Evolutionary conservation across 2,113 vertebrate genomes (phyloP).

Genomic region (Hyaena hyaena): DNA sequence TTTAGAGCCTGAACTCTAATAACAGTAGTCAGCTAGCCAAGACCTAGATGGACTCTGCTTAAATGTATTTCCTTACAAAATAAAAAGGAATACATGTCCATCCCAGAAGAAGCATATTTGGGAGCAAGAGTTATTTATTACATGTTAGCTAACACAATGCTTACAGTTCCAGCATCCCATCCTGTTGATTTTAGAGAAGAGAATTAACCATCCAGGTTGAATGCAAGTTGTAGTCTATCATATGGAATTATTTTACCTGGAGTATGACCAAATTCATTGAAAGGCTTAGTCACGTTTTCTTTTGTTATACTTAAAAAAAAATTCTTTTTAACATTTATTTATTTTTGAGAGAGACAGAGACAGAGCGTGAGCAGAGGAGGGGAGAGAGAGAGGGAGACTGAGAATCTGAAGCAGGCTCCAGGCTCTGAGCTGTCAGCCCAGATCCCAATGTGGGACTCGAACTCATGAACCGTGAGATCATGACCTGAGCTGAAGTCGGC

Average conservation of each 20-base stretch:
- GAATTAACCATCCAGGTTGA: not conserved
- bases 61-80: conserved; percentile 37
- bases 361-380: too few relatives aligned
- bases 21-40: not conserved
- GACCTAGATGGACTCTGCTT: not conserved
- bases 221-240: not conserved
- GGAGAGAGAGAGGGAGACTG: too few relatives aligned
- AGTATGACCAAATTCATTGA: not conserved
- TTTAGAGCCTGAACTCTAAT: not conserved
- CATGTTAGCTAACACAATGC: not conserved
- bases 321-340: too few relatives aligned
- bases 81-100: not conserved
- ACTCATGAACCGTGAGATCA: too few relatives aligned
- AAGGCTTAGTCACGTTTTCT: conserved; percentile 40
- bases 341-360: too few relatives aligned
- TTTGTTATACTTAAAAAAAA: not conserved
- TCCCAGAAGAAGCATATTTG: not conserved
- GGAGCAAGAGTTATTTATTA: conserved; percentile 45
- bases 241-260: conserved; percentile 10
- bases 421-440: too few relatives aligned
- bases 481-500: too few relatives aligned
- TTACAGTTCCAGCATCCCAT: not conserved
- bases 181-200: not conserved
- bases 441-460: too few relatives aligned
- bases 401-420: too few relatives aligned